Conservation (phyloP, 1,140 invertebrate genomes). For the Drosophila repletoides region DNA sequence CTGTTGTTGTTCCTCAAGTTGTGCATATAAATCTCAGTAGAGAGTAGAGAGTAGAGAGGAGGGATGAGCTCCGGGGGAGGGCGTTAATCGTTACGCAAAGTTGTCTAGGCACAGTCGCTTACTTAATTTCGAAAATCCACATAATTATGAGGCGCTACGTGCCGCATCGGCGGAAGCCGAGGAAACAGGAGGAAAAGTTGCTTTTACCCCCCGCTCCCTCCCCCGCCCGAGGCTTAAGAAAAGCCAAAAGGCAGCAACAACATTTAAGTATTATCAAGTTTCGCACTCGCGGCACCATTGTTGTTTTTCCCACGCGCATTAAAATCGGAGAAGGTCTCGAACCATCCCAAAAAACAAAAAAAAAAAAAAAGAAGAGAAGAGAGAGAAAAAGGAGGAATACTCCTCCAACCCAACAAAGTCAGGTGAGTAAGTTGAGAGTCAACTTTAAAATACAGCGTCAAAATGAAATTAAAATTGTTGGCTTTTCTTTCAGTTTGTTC, state of each 20-base stretch:
- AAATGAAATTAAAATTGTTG: constrained; percentile 78
- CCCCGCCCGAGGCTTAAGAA: constrained; percentile 61
- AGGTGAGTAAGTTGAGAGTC: constrained; percentile 40
- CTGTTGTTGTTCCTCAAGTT: constrained; percentile 50
- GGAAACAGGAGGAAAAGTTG: too few relatives aligned
- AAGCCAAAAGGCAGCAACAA: constrained; percentile 69
- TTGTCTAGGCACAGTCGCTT: constrained; percentile 56
- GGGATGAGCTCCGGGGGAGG: too few relatives aligned
- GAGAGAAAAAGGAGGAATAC: not conserved
- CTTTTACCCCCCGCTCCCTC: too few relatives aligned
- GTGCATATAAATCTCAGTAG: constrained; percentile 51
- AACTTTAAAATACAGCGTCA: constrained; percentile 70
- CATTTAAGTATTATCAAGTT: constrained; percentile 76
- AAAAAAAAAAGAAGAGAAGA: too few relatives aligned
- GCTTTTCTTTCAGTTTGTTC: constrained; percentile 26
- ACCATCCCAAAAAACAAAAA: too few relatives aligned
- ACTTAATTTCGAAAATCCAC: constrained; percentile 70
- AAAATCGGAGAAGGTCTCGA: constrained; percentile 42
- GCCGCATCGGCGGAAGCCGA: too few relatives aligned
- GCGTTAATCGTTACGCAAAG: constrained; percentile 60
- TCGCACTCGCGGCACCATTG: constrained; percentile 46
- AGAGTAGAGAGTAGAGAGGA: too few relatives aligned
- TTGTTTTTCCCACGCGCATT: constrained; percentile 78
- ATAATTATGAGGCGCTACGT: constrained; percentile 68
- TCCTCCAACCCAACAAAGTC: not conserved